Base-by-base conservation (phyloP, 2,113 vertebrate species). In the Gadus macrocephalus region DNA sequence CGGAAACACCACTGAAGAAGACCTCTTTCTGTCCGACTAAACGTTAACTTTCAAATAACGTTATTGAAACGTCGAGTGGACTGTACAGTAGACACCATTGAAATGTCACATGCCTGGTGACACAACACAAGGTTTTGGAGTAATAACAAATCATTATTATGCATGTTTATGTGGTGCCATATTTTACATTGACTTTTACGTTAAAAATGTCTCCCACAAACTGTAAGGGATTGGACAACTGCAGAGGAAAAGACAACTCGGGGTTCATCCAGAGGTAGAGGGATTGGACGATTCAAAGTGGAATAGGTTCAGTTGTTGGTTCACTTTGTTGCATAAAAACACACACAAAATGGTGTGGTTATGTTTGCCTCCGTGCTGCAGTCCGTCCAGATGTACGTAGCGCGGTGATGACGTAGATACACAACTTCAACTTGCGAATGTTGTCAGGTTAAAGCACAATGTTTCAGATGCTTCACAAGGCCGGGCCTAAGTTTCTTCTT, bases 121-220 rank as follows among this genome's bases (percentile, higher is more conserved):
- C 55, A 17, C 14, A 16, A 15, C 53, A 15, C 53, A 55, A 55
- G 53, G 53, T 55, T 55, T 55, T 58, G n/a, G 14, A 58, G 16
- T 2, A 58, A 58, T n/a, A 58, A 58, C 5, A 58, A 4, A 58
- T 58, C 8, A 67, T 83, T 62, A 82, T 75, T 83, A 67, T 85
- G 87, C 87, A 88, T 89, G 86, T 87, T 85, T 58, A 78, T 74
- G 77, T 68, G 75, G 78, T 87, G 82, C 82, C 85, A 85, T 73
- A 58, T 17, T 58, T 49, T 49, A 49, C 42, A 49, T 14, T 9
- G 42, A 49, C 42, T 49, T 49, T 49, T 49, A 9, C 42, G 42
- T 49, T 49, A 12, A 0, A 58, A 58, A 58, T 58, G 42, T 49
- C 11, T 49, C 42, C 8, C 55, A 58, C 55, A n/a, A 58, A 58